Percentiles rank a stretch among this genome's conserved stretches.
These are phyloP conservation scores for Lepidurus apus DNA, from an alignment of 1,140 invertebrate species.

Conservation along the genomic window DNA sequence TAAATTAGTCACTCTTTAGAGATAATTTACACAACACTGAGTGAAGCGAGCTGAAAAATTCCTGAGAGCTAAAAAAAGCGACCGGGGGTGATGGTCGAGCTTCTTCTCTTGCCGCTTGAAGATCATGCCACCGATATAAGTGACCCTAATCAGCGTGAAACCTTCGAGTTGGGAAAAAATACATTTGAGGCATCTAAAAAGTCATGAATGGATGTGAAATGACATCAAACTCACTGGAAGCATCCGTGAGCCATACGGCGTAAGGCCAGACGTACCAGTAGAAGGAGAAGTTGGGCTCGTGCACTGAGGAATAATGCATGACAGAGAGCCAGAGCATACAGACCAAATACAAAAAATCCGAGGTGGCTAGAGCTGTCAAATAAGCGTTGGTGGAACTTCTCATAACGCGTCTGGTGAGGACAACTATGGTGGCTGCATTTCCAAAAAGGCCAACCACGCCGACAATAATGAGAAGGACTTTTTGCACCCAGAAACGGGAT, in stretches of 20 bases:
- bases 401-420: conserved; percentile 67
- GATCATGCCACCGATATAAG: too few relatives aligned
- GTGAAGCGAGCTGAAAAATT: too few relatives aligned
- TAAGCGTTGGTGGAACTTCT: conserved; percentile 68
- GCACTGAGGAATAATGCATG: conserved; percentile 53
- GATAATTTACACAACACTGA: too few relatives aligned
- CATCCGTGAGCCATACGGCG: conserved; percentile 57
- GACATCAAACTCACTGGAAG: conserved; percentile 51
- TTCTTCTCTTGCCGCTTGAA: neutral
- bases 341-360: conserved; percentile 64
- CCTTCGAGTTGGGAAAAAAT: too few relatives aligned
- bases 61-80: too few relatives aligned
- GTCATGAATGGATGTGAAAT: neutral
- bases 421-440: conserved; percentile 64
- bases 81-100: too few relatives aligned
- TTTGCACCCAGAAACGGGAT: conserved; percentile 58
- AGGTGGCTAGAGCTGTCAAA: conserved; percentile 63
- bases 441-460: conserved; percentile 62
- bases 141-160: too few relatives aligned
- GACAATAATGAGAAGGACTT: conserved; percentile 62
- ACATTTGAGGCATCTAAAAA: neutral
- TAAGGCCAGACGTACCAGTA: conserved; percentile 53
- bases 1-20: too few relatives aligned
- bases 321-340: conserved; percentile 61
- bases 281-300: conserved; percentile 35